Conservation (phyloP, 2,888 invertebrate species). For the Pyralis farinalis region DNA sequence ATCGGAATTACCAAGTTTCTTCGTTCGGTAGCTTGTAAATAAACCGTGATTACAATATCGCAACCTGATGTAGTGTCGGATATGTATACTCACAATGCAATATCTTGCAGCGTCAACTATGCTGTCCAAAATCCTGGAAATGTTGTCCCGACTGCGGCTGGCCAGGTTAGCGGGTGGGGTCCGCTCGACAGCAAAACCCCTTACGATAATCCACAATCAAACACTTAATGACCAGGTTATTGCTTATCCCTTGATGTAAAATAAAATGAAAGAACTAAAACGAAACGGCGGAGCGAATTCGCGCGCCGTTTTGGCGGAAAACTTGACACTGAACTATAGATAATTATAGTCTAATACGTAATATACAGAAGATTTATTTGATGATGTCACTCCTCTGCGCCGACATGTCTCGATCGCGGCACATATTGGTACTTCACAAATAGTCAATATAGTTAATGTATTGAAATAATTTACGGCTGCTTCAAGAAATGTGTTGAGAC, state of each 20-base stretch:
- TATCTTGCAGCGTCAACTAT: constrained; percentile 77
- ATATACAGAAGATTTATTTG: constrained; percentile 47
- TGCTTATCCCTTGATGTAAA: constrained; percentile 77
- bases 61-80: neutral
- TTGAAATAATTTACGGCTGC: constrained; percentile 88
- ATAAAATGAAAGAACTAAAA: constrained; percentile 76
- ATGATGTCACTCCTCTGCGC: constrained; percentile 63
- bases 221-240: constrained; percentile 55
- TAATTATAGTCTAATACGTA: constrained; percentile 27
- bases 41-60: neutral
- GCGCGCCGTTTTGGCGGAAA: constrained; percentile 71
- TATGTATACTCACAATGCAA: constrained; percentile 70
- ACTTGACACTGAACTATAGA: constrained; percentile 44
- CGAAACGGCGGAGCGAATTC: constrained; percentile 61
- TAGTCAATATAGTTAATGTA: constrained; percentile 35
- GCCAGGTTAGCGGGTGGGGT: constrained; percentile 64
- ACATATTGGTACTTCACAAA: constrained; percentile 80
- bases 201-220: constrained; percentile 49
- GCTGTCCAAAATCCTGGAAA: constrained; percentile 77
- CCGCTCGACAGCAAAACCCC: constrained; percentile 54
- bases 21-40: neutral
- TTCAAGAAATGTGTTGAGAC: constrained; percentile 96
- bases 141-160: constrained; percentile 68
- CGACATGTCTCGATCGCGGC: constrained; percentile 89
- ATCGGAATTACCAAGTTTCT: constrained; percentile 2